phyloP scores from a whole-genome alignment of 1,140 invertebrate species.

The Atta colombica region DNA sequence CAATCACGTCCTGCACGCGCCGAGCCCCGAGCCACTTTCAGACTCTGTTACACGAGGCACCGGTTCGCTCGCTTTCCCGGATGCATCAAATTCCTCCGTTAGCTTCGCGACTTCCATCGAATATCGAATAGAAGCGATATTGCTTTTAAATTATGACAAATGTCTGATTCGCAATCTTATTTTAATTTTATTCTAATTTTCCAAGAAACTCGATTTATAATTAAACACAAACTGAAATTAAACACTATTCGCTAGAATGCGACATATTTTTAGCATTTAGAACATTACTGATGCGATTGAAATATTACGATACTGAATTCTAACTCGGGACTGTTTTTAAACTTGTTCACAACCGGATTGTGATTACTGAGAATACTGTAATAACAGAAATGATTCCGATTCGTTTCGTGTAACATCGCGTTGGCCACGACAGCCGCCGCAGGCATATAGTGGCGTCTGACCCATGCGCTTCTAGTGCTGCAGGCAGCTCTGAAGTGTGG shows the following conservation, averaged over 20 bases:
- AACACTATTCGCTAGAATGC: neutral
- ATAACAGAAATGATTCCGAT: neutral
- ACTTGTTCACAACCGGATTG: neutral
- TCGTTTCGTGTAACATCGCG: constrained; percentile 81
- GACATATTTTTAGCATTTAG: neutral
- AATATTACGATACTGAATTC: neutral
- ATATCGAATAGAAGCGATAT: neutral
- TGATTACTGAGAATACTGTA: neutral
- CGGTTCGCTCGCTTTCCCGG: constrained; percentile 53
- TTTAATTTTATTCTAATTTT: neutral
- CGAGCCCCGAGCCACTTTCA: constrained; percentile 84
- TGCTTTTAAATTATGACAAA: neutral
- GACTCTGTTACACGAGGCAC: constrained; percentile 83
- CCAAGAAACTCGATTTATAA: neutral
- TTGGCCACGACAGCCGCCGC: constrained; percentile 76
- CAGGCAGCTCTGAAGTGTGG: constrained; percentile 83
- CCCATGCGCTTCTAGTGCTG: constrained; percentile 81
- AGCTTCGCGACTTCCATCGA: neutral
- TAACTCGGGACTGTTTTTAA: neutral
- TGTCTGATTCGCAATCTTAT: neutral
- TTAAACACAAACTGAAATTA: neutral
- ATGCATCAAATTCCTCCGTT: neutral
- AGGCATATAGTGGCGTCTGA: constrained; percentile 84
- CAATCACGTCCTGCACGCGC: constrained; percentile 87
- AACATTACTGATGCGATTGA: neutral